Conservation (phyloP, 2,797 vertebrate species). For the Apogon talboti region DNA sequence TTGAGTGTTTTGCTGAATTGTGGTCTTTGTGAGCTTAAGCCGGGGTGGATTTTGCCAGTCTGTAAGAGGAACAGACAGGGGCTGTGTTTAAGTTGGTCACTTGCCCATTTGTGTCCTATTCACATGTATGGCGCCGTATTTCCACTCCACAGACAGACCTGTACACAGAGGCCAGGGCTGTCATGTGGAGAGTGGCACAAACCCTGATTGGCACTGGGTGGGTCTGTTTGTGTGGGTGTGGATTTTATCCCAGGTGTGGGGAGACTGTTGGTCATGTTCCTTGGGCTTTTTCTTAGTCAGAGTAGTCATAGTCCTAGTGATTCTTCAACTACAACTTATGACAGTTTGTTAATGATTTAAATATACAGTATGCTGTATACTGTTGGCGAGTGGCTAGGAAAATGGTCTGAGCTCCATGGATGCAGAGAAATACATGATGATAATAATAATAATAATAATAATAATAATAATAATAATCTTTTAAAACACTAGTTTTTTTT, state of each 20-base stretch:
- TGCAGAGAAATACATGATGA: no score
- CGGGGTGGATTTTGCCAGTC: conserved; percentile 67
- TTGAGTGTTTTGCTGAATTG: conserved; percentile 78
- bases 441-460: no score
- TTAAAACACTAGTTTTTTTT: no score
- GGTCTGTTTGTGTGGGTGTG: conserved; percentile 52
- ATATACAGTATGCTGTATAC: no score
- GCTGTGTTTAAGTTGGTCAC: conserved; percentile 80
- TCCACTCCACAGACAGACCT: conserved; percentile 56
- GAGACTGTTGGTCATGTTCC: conserved; percentile 45
- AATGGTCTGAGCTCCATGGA: no score
- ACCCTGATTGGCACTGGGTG: conserved; percentile 49
- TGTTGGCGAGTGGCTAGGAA: no score
- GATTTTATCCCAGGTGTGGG: conserved; percentile 63
- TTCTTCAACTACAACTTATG: no score
- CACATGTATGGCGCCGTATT: conserved; percentile 63
- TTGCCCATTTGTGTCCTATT: conserved; percentile 66
- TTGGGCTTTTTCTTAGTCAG: no score
- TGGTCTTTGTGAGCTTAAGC: conserved; percentile 80
- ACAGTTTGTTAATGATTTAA: no score
- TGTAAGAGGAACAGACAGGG: conserved; percentile 68
- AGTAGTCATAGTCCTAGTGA: no score
- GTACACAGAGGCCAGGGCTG: conserved; percentile 45
- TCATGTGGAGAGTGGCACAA: conserved; percentile 35
- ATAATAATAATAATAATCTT: no score